A percentile compares a stretch with the other conserved stretches of the same genome.
phyloP scores from a whole-genome alignment of 2,797 vertebrate genomes.

The Thripadectes ignobilis region DNA sequence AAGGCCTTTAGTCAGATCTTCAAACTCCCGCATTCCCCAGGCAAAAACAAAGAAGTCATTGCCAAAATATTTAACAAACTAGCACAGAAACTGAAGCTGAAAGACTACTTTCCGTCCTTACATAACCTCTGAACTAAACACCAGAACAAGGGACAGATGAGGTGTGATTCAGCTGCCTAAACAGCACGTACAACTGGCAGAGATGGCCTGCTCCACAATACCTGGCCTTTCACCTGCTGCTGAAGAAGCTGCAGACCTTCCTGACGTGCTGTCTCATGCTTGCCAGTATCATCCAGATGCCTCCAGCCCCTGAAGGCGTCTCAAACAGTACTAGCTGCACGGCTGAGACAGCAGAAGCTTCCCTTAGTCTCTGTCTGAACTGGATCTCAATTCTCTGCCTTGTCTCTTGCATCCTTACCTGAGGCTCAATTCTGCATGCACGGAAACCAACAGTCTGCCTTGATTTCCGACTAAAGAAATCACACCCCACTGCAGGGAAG shows the following conservation, averaged over 20 bases:
- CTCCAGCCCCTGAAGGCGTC: background rate
- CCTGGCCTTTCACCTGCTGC: background rate
- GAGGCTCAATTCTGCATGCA: background rate
- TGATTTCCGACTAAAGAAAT: background rate
- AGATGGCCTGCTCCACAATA: background rate
- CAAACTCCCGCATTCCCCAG: background rate
- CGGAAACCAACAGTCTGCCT: background rate
- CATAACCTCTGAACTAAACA: background rate
- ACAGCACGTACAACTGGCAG: background rate
- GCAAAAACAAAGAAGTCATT: background rate
- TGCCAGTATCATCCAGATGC: background rate
- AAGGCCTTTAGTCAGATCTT: background rate
- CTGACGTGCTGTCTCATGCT: background rate
- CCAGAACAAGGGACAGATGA: background rate
- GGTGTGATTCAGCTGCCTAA: background rate
- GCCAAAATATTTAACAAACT: background rate
- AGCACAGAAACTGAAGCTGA: background rate
- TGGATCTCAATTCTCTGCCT: background rate
- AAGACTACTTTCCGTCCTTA: background rate
- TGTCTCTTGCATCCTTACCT: background rate
- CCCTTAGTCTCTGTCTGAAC: background rate
- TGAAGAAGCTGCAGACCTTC: background rate
- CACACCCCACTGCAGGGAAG: fast-evolving
- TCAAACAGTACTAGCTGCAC: background rate
- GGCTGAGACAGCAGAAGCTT: background rate